A percentile compares a stretch with the other conserved stretches of the same genome.
phyloP scores from a whole-genome alignment of 2,113 vertebrate genomes.

The Zootoca vivipara region DNA sequence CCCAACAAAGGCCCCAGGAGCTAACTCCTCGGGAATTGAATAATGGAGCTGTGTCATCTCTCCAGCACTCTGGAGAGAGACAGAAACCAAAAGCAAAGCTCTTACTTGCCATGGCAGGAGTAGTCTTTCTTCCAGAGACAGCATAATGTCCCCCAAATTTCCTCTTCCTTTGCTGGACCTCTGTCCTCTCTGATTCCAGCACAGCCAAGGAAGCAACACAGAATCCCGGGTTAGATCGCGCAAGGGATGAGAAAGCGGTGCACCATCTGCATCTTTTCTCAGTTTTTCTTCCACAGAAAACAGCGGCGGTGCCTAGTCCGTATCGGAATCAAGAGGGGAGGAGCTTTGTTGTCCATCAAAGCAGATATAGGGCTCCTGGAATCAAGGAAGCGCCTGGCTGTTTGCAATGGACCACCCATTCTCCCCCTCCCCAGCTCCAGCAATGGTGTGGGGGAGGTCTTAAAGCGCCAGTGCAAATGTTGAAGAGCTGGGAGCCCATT shows the following conservation, averaged over 20 bases:
- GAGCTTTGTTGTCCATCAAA: not conserved
- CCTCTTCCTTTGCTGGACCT: not conserved
- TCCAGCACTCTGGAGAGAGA: not conserved
- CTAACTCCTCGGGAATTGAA: constrained; percentile 52
- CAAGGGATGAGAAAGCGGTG: not conserved
- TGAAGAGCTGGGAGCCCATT: not conserved
- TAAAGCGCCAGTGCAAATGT: constrained; percentile 2
- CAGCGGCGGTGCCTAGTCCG: not conserved
- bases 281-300: not conserved
- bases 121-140: not conserved
- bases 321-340: not conserved
- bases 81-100: not conserved
- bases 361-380: not conserved
- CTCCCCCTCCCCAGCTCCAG: not conserved
- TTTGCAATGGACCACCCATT: not conserved
- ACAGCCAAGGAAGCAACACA: not conserved
- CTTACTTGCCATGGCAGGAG: constrained; percentile 1
- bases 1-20: constrained; percentile 55
- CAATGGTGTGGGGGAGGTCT: not conserved
- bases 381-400: not conserved
- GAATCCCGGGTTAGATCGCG: not conserved
- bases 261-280: not conserved
- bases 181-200: not conserved
- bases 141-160: not conserved
- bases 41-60: constrained; percentile 65